Conservation (phyloP, 2,797 vertebrate species). For the Austrolebias charrua region DNA sequence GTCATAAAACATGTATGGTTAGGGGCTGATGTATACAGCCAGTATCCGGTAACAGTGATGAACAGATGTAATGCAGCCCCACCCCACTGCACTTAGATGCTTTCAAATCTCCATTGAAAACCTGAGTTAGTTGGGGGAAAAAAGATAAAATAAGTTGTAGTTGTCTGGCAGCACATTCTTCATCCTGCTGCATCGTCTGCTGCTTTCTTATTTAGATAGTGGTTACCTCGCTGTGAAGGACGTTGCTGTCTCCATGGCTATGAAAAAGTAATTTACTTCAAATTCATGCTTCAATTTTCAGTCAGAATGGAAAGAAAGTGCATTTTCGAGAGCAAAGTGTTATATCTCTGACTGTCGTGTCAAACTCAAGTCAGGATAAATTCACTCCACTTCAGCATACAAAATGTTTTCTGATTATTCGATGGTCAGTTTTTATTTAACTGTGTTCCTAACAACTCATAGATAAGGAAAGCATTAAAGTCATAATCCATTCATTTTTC, state of each 20-base stretch:
- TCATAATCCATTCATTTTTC: no score
- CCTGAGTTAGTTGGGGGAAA: neutral
- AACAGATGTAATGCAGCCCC: conserved; percentile 1
- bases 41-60: conserved; percentile 1
- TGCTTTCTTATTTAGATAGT: conserved; percentile 27
- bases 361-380: no score
- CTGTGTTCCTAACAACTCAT: no score
- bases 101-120: neutral
- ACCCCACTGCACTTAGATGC: conserved; percentile 1
- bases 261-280: conserved; percentile 36
- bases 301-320: conserved; percentile 30
- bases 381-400: no score
- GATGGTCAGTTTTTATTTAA: no score
- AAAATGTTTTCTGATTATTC: no score
- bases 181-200: conserved; percentile 25
- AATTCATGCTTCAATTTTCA: conserved; percentile 34
- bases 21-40: conserved; percentile 29
- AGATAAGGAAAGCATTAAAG: no score
- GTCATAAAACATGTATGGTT: conserved; percentile 25
- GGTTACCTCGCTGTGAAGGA: conserved; percentile 44
- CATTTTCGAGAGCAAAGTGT: conserved; percentile 21
- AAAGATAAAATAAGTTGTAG: conserved; percentile 19
- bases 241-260: conserved; percentile 7
- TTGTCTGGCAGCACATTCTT: conserved; percentile 40
- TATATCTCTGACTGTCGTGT: conserved; percentile 8